These are phyloP conservation scores for Phainopepla nitens DNA, from an alignment of 2,113 vertebrate species.

Conservation along the genomic window DNA sequence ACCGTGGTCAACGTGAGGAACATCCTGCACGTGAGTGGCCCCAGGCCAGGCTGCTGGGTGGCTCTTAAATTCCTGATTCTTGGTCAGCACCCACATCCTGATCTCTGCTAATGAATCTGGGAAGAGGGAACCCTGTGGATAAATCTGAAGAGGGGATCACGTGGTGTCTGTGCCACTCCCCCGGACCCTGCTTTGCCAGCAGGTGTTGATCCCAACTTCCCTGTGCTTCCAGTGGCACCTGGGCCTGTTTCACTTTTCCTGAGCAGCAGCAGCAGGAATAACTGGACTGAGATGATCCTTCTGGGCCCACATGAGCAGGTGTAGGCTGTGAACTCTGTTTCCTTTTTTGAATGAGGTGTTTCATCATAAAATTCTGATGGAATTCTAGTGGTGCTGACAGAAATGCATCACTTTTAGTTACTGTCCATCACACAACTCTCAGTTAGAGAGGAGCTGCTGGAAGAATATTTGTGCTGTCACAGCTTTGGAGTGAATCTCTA, in stretches of 20 bases:
- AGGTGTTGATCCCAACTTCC: background rate
- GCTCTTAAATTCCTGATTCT: background rate
- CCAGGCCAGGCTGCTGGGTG: background rate
- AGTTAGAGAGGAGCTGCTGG: background rate
- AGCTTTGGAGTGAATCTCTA: background rate
- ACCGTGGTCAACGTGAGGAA: slow-evolving; percentile 86
- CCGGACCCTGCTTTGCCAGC: background rate
- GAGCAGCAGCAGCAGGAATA: background rate
- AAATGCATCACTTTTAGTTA: background rate
- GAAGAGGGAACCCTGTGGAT: accelerated
- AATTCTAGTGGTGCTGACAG: background rate
- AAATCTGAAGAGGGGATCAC: accelerated
- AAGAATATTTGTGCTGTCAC: background rate
- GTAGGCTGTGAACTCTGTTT: background rate
- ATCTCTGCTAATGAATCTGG: background rate
- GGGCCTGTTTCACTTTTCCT: background rate
- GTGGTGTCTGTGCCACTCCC: accelerated
- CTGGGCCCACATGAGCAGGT: background rate
- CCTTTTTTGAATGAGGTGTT: background rate
- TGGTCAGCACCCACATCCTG: accelerated
- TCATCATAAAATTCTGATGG: background rate
- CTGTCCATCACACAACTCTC: background rate
- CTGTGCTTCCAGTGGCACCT: accelerated
- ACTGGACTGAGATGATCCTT: background rate
- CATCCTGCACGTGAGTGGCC: slow-evolving; percentile 89